These are phyloP conservation scores for Phortica magna DNA, from an alignment of 2,888 invertebrate genomes.

Conservation along the genomic window DNA sequence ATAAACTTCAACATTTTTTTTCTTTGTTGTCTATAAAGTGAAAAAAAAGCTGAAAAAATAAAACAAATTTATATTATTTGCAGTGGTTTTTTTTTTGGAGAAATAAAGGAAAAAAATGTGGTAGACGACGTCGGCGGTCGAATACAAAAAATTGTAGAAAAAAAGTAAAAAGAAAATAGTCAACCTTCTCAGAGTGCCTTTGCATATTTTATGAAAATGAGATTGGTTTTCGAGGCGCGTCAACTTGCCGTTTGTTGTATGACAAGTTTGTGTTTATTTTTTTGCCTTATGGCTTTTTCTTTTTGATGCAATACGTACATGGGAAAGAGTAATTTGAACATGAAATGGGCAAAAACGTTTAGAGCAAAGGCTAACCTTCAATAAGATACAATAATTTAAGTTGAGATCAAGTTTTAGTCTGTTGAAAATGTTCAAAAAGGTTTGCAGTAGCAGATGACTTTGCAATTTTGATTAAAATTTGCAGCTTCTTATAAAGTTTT, in stretches of 20 bases:
- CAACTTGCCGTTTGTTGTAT: conserved; percentile 17
- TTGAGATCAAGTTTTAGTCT: neutral
- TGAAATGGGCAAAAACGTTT: neutral
- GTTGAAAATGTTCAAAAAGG: too few relatives aligned
- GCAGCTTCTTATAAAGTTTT: too few relatives aligned
- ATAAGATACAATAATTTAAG: neutral
- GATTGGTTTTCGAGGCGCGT: conserved; percentile 53
- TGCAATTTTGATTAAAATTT: too few relatives aligned
- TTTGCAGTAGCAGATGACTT: too few relatives aligned
- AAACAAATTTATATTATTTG: neutral
- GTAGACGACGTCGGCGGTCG: neutral
- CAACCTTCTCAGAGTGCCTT: conserved; percentile 48
- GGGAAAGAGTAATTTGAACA: neutral
- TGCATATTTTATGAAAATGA: conserved; percentile 64
- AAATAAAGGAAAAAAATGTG: neutral
- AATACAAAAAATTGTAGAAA: neutral
- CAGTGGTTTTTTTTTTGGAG: neutral
- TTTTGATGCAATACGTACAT: too few relatives aligned
- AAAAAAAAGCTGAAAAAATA: neutral
- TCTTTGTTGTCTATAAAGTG: neutral
- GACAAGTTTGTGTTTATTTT: conserved; percentile 6
- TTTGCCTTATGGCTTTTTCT: neutral
- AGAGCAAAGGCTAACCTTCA: too few relatives aligned
- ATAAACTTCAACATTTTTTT: neutral
- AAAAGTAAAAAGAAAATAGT: neutral